Conservation (phyloP, 2,113 vertebrate genomes). For the Rhinopithecus roxellana region DNA sequence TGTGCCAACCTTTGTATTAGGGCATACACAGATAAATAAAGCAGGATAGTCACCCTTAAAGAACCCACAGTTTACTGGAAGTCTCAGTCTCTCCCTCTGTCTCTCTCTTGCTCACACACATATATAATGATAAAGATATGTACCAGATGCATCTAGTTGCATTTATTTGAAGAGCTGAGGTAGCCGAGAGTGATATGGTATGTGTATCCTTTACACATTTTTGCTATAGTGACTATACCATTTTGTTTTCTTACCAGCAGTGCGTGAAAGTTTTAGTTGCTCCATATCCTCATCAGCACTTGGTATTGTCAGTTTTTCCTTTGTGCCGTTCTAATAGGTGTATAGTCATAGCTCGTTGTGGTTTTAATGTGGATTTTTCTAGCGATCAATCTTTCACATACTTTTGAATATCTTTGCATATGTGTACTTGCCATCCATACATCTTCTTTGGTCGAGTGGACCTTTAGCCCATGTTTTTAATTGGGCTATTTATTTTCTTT, state of each 20-base stretch:
- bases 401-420: not conserved
- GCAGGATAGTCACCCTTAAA: not conserved
- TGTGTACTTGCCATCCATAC: not conserved
- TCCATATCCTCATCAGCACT: not conserved
- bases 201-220: not conserved
- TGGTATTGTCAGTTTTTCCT: not conserved
- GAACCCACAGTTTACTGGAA: not conserved
- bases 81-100: not conserved
- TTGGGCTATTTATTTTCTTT: conserved; percentile 11
- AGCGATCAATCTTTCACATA: not conserved
- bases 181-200: not conserved
- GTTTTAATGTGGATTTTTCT: not conserved
- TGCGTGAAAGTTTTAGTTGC: not conserved
- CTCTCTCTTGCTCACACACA: not conserved
- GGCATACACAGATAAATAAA: not conserved
- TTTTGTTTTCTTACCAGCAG: not conserved
- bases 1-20: not conserved
- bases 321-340: not conserved
- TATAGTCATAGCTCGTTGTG: not conserved
- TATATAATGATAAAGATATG: not conserved
- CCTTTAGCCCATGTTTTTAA: not conserved
- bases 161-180: not conserved
- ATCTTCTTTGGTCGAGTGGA: not conserved
- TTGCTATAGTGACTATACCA: not conserved
- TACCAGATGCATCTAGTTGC: not conserved